Conservation (phyloP, 1,140 invertebrate genomes). For the Alviniconcha marisindica region DNA sequence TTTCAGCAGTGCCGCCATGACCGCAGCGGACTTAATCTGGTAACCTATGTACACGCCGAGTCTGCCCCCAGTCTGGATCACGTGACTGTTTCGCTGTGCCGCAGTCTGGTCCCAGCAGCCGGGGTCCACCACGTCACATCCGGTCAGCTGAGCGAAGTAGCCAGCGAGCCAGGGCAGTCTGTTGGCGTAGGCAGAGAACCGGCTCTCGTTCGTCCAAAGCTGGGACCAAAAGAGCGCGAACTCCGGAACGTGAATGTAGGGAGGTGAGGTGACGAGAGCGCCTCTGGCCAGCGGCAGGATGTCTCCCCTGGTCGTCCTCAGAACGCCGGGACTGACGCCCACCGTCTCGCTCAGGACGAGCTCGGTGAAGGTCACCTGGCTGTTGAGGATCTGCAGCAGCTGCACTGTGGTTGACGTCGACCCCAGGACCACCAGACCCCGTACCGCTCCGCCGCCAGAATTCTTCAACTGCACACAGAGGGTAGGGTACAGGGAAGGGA, state of each 20-base stretch:
- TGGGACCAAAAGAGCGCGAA: background rate
- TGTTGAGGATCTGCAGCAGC: background rate
- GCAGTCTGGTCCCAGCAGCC: background rate
- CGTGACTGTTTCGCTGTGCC: background rate
- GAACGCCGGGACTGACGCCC: background rate
- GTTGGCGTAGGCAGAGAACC: background rate
- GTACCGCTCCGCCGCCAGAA: background rate
- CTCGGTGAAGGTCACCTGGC: background rate
- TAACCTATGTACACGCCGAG: background rate
- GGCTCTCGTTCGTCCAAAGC: conserved; percentile 1
- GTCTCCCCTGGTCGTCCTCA: background rate
- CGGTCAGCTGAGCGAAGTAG: background rate
- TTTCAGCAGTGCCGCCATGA: conserved; percentile 18
- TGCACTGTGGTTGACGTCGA: background rate
- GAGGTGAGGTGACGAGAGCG: background rate
- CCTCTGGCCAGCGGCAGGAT: background rate
- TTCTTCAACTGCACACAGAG: background rate
- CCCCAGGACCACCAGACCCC: conserved; percentile 8
- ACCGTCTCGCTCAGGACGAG: conserved; percentile 29
- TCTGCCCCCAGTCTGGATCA: background rate
- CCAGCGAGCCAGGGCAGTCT: background rate
- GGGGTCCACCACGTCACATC: background rate
- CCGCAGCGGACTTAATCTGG: background rate
- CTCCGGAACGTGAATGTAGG: background rate
- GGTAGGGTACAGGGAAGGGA: too few relatives aligned